Percentiles rank a stretch among this genome's conserved stretches.
These are phyloP conservation scores for Syngnathus acus DNA, from an alignment of 2,797 vertebrate genomes.

Conservation along the genomic window DNA sequence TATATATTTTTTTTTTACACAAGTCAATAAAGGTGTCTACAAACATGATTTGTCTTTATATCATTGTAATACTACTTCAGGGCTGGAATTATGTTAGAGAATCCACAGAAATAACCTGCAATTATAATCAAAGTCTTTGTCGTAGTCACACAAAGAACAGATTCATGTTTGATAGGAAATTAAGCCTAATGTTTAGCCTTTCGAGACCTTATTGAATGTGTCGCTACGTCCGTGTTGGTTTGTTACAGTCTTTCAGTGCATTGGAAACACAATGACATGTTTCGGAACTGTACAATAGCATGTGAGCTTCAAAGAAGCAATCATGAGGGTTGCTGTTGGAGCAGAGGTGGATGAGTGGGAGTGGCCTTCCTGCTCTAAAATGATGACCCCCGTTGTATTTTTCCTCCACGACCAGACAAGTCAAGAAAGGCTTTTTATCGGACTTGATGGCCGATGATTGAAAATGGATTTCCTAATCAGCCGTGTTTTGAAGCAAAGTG, in stretches of 20 bases:
- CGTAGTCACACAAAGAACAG: background rate
- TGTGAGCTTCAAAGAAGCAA: conserved; percentile 1
- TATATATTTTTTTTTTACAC: no score
- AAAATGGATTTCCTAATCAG: conserved; percentile 66
- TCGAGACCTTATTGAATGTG: background rate
- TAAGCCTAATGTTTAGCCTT: background rate
- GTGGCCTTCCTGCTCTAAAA: conserved; percentile 5
- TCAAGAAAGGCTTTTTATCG: conserved; percentile 22
- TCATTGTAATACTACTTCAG: background rate
- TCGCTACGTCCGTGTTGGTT: background rate
- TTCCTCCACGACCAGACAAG: conserved; percentile 1
- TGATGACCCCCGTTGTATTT: conserved; percentile 4
- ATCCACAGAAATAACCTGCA: background rate
- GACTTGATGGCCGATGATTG: conserved; percentile 40
- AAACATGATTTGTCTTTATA: background rate
- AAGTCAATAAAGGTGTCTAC: background rate
- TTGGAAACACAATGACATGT: background rate
- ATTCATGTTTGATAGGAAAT: background rate
- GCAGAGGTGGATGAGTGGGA: conserved; percentile 17
- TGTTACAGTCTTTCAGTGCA: background rate
- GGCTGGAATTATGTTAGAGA: background rate
- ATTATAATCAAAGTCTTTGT: conserved; percentile 6
- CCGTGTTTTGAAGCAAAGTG: conserved; percentile 38
- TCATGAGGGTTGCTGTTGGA: conserved; percentile 13
- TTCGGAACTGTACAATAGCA: conserved; percentile 4